A percentile compares a stretch with the other conserved stretches of the same genome.
phyloP scores from a whole-genome alignment of 2,888 invertebrate genomes.

The Eupithecia vulgata region DNA sequence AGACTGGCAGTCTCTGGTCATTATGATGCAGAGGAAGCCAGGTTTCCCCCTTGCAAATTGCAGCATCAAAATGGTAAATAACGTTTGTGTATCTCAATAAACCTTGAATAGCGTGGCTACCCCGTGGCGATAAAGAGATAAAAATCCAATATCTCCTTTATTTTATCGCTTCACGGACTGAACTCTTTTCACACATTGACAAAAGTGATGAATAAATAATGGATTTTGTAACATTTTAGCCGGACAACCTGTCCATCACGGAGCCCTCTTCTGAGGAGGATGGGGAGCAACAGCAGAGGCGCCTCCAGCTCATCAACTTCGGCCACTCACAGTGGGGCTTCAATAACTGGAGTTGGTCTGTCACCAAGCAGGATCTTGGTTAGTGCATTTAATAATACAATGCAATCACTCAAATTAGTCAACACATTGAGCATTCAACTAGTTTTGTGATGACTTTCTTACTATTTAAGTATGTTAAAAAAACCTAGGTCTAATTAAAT shows the following conservation, averaged over 20 bases:
- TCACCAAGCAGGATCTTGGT: slow-evolving; percentile 80
- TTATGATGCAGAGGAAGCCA: slow-evolving; percentile 75
- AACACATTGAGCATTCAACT: background rate
- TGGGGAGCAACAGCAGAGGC: slow-evolving; percentile 63
- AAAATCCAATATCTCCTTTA: background rate
- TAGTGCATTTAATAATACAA: slow-evolving; percentile 20
- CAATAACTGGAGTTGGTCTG: slow-evolving; percentile 80
- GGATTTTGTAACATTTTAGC: slow-evolving; percentile 47
- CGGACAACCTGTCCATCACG: slow-evolving; percentile 51
- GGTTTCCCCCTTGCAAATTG: slow-evolving; percentile 75
- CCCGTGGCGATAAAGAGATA: no score
- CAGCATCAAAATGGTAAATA: slow-evolving; percentile 76
- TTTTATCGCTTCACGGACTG: background rate
- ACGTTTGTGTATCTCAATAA: background rate
- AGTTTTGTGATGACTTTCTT: background rate
- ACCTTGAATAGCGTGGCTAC: background rate
- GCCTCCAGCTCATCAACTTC: slow-evolving; percentile 78
- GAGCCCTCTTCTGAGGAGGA: slow-evolving; percentile 60
- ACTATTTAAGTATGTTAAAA: no score
- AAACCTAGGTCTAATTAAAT: no score
- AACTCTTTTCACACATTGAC: background rate
- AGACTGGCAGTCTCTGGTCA: slow-evolving; percentile 38
- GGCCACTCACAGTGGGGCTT: slow-evolving; percentile 80
- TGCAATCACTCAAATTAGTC: background rate
- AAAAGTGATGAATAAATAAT: background rate